Evolutionary conservation across 2,888 invertebrate genomes (phyloP), one percentile per base, ranked within the genome.

Genomic region (Drosophila mettleri): DNA sequence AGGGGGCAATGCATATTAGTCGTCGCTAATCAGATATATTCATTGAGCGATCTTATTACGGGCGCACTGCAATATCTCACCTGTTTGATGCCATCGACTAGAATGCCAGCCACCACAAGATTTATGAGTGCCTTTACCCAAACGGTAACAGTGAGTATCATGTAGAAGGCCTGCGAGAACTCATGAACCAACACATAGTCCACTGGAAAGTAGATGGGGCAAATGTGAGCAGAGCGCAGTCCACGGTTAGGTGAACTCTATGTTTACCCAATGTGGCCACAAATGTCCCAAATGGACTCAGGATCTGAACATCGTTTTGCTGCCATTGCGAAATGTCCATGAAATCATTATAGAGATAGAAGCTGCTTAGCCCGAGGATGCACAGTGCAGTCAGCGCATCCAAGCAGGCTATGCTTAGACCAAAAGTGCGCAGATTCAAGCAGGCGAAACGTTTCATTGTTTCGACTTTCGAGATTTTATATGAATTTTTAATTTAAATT

Each of bases 31-130:
- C 0, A 41, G 9, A 38, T 16, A 20, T 39, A 12, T 14, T 18
- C 5, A 18, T 8, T 27, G 3, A 36, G 24, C 6, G 4, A n/a
- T 27, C n/a, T 16, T 3, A 16, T 3, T 16, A 1, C 9, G 16
- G 27, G 1, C 6, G 10, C 3, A 3, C 0, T 16, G 10, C 2
- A 2, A n/a, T 27, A n/a, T 8, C 39, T 73, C 61, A 90, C 90
- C 88, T 90, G 89, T 75, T 88, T 88, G 27, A 90, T 90, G 80
- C 90, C 90, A 85, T 90, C 89, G 71, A 90, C 80, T 46, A 90
- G 70, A 59, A 91, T 74, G 20, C 84, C 75, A 63, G 91, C 91
- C 72, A 90, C 88, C 68, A 90, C 82, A 33, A 90, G 78, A 78
- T 90, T 90, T 49, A 91, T 89, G 62, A 90, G 75, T 5, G 90